Conservation (phyloP, 2,888 invertebrate genomes). For the Drosophila suboccidentalis region DNA sequence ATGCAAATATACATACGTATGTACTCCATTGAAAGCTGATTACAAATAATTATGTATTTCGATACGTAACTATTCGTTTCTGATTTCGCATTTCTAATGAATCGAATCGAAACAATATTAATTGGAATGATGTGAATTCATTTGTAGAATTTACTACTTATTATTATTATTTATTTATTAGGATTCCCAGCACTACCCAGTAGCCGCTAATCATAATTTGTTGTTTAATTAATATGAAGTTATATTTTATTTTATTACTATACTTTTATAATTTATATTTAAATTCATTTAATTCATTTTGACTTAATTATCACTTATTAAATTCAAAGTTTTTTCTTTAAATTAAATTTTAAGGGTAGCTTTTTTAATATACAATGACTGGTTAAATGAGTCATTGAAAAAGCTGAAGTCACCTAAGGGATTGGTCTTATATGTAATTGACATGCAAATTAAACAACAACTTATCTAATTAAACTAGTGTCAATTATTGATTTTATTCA, state of each 20-base stretch:
- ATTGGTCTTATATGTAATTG: slow-evolving; percentile 3
- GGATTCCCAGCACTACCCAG: no score
- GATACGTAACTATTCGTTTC: background rate
- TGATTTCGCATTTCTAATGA: background rate
- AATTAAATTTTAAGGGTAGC: background rate
- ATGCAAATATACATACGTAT: no score
- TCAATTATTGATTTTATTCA: slow-evolving; percentile 10
- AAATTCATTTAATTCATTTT: no score
- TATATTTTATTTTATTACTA: no score
- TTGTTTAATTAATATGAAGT: no score
- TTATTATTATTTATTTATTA: no score
- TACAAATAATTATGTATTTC: slow-evolving; percentile 10
- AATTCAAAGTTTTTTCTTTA: background rate
- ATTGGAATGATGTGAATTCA: background rate
- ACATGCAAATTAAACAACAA: slow-evolving; percentile 3
- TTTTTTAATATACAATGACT: background rate
- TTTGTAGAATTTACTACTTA: background rate
- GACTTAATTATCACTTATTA: background rate
- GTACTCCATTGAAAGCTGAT: slow-evolving; percentile 16
- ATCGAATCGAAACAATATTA: background rate
- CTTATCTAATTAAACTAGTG: slow-evolving; percentile 3
- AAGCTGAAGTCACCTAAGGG: background rate
- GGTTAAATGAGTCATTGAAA: slow-evolving; percentile 1
- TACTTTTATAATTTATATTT: no score
- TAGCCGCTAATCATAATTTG: no score